Conservation (phyloP, 2,113 vertebrate genomes). For the Poeciliopsis retropinna region DNA sequence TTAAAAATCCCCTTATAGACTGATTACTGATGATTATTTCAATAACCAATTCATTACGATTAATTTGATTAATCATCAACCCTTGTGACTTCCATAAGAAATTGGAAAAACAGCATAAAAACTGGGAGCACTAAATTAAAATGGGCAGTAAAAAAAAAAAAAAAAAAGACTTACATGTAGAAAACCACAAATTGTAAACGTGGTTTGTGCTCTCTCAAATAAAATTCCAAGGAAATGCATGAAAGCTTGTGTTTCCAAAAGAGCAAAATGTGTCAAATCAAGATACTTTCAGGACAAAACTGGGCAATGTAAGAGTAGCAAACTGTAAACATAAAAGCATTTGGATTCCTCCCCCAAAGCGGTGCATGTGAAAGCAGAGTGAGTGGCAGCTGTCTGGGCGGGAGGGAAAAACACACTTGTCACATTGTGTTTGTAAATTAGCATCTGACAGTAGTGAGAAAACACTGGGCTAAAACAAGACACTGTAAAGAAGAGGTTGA, state of each 20-base stretch:
- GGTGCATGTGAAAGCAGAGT: not conserved
- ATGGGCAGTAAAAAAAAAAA: not conserved
- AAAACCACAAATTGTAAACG: not conserved
- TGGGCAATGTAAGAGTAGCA: not conserved
- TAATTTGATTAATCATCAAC: too few relatives aligned
- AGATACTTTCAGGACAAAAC: not conserved
- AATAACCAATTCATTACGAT: too few relatives aligned
- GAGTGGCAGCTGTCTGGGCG: conserved; percentile 41
- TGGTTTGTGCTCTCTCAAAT: not conserved
- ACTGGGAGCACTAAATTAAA: not conserved
- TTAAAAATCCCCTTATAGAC: too few relatives aligned
- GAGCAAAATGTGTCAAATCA: not conserved
- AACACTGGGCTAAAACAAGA: not conserved
- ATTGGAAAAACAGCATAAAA: not conserved
- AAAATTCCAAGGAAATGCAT: not conserved
- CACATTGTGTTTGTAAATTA: conserved; percentile 28
- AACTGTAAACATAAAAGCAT: conserved; percentile 7
- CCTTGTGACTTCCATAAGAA: not conserved
- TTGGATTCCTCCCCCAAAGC: conserved; percentile 23
- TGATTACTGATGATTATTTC: too few relatives aligned
- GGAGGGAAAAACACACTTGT: conserved; percentile 34
- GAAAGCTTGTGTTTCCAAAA: not conserved
- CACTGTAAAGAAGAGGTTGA: not conserved
- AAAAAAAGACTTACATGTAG: not conserved
- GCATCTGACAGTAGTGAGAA: conserved; percentile 13